Percentiles rank a stretch among this genome's conserved stretches.
Evolutionary conservation across 2,113 vertebrate genomes (phyloP).

Genomic region (Microcebus griseorufus): DNA sequence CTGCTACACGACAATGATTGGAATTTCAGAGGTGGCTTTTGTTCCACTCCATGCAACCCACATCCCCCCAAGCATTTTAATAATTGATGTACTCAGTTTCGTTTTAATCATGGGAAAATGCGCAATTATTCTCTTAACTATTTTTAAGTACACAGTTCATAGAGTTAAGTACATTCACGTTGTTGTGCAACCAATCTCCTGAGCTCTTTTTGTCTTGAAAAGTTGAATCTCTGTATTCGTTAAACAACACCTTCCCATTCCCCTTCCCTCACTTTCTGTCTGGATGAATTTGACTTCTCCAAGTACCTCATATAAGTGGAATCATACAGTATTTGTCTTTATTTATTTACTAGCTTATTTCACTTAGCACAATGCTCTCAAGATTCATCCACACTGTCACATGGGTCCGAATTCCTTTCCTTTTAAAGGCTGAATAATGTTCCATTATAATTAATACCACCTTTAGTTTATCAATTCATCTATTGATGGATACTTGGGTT

Average conservation of each 20-base stretch:
- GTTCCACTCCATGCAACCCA: background rate
- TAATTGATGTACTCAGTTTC: background rate
- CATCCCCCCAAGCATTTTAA: no score
- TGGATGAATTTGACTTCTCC: background rate
- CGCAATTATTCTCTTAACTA: background rate
- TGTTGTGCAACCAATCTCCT: background rate
- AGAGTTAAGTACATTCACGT: background rate
- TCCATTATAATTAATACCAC: background rate
- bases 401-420: background rate
- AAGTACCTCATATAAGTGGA: background rate
- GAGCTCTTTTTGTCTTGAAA: background rate
- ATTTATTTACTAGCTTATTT: background rate
- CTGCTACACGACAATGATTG: no score
- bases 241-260: background rate
- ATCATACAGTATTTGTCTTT: background rate
- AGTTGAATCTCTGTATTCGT: background rate
- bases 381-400: accelerated
- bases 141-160: background rate
- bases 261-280: background rate
- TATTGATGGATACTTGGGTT: background rate
- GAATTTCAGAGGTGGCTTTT: conserved; percentile 24
- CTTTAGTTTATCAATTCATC: background rate
- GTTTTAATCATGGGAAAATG: background rate
- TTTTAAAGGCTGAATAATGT: background rate
- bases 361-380: background rate